Evolutionary conservation across 92 coral and sea anemone species (phyloP).

Genomic region (Meandrina meandrites): DNA sequence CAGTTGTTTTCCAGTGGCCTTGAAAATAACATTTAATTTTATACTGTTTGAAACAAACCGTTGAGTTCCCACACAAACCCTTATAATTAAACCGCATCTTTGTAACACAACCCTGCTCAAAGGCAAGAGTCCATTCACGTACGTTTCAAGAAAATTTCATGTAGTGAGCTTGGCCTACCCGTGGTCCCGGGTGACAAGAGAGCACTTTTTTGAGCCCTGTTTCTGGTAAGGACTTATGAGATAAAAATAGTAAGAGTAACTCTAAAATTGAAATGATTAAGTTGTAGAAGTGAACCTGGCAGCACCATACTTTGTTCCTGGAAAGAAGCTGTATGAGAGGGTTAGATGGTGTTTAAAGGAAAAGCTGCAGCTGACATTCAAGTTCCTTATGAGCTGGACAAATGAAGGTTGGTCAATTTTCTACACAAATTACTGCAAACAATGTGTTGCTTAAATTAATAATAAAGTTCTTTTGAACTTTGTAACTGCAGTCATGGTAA

Average conservation of each 20-base stretch:
- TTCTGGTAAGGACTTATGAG: not conserved
- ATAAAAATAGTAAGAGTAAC: no score
- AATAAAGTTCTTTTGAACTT: not conserved
- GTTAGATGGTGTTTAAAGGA: conserved; percentile 82
- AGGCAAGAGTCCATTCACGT: no score
- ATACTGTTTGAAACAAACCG: no score
- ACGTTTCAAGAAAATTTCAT: no score
- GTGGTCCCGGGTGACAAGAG: no score
- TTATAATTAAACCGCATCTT: no score
- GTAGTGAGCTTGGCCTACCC: no score
- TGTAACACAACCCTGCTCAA: no score
- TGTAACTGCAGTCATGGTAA: not conserved
- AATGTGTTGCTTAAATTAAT: not conserved
- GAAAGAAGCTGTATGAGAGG: conserved; percentile 81
- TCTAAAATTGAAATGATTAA: conserved; percentile 1
- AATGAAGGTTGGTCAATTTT: conserved; percentile 50
- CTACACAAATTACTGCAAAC: not conserved
- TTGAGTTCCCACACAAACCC: no score
- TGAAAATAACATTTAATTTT: no score
- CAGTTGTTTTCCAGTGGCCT: no score
- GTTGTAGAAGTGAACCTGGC: conserved; percentile 84
- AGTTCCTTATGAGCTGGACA: conserved; percentile 79
- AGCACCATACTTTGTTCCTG: conserved; percentile 78
- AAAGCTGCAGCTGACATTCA: conserved; percentile 65
- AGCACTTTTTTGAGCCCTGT: no score